These are phyloP conservation scores for Phenganax subtilis DNA, from an alignment of 92 coral and sea anemone genomes.

Conservation along the genomic window DNA sequence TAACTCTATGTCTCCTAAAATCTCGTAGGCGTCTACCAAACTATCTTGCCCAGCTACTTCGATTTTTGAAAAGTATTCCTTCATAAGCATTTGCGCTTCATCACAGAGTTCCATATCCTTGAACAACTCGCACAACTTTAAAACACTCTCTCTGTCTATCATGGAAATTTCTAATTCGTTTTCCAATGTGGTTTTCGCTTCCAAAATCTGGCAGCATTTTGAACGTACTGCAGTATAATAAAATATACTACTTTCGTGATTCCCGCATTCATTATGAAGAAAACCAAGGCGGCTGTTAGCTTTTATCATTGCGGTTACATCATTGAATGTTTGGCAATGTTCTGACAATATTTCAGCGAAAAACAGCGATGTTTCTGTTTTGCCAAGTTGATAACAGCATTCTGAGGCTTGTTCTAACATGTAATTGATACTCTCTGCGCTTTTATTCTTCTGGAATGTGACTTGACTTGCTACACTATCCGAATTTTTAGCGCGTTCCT, in stretches of 20 bases:
- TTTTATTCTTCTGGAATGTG: neutral
- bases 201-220: conserved; percentile 18
- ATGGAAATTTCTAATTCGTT: neutral
- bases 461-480: neutral
- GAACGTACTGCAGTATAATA: neutral
- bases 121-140: conserved; percentile 17
- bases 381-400: conserved; percentile 22
- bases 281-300: conserved; percentile 10
- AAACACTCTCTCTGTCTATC: neutral
- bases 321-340: neutral
- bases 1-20: conserved; percentile 25
- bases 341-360: conserved; percentile 3
- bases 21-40: conserved; percentile 21
- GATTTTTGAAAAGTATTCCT: conserved; percentile 28
- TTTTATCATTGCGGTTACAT: neutral
- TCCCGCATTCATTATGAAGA: neutral
- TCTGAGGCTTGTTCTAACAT: conserved; percentile 7
- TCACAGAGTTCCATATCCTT: conserved; percentile 25
- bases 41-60: conserved; percentile 18
- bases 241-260: neutral
- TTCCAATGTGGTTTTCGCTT: neutral
- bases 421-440: conserved; percentile 8
- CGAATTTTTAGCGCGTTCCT: neutral
- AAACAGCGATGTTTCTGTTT: neutral
- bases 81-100: conserved; percentile 5